A percentile compares a stretch with the other conserved stretches of the same genome.
Evolutionary conservation across 1,140 invertebrate species (phyloP).

Genomic region (Drosophila kohkoa): DNA sequence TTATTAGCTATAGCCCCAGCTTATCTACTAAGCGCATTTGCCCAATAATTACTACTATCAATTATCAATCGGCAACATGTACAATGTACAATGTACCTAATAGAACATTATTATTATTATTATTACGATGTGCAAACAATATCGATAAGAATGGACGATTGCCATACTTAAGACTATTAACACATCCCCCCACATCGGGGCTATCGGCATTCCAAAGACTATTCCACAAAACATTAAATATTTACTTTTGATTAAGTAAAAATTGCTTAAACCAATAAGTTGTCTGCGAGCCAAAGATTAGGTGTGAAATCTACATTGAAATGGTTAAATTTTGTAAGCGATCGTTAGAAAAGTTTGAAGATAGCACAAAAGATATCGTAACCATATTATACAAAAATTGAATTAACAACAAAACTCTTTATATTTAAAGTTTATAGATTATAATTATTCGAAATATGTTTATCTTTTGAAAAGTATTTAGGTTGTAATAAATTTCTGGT

Average conservation of each 20-base stretch:
- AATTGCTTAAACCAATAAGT: no score
- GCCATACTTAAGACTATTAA: conserved; percentile 3
- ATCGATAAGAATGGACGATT: conserved; percentile 36
- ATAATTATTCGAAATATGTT: no score
- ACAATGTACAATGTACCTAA: conserved; percentile 39
- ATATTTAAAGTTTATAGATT: no score
- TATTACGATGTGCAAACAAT: conserved; percentile 30
- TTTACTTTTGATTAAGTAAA: neutral
- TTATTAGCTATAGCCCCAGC: conserved; percentile 47
- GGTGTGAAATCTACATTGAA: no score
- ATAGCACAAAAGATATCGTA: no score
- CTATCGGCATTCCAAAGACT: neutral
- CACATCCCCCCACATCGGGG: neutral
- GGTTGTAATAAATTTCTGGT: no score
- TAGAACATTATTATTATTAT: conserved; percentile 23
- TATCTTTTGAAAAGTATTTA: no score
- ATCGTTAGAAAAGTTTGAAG: no score
- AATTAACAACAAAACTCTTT: no score
- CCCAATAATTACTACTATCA: conserved; percentile 72
- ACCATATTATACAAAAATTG: no score
- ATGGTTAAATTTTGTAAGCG: no score
- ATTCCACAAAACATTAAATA: neutral
- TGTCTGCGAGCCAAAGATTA: no score
- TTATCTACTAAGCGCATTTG: conserved; percentile 73
- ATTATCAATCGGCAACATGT: conserved; percentile 57